Percentiles rank a stretch among this genome's conserved stretches.
Evolutionary conservation across 1,140 invertebrate species (phyloP).

Genomic region (Magallana ariakensis): DNA sequence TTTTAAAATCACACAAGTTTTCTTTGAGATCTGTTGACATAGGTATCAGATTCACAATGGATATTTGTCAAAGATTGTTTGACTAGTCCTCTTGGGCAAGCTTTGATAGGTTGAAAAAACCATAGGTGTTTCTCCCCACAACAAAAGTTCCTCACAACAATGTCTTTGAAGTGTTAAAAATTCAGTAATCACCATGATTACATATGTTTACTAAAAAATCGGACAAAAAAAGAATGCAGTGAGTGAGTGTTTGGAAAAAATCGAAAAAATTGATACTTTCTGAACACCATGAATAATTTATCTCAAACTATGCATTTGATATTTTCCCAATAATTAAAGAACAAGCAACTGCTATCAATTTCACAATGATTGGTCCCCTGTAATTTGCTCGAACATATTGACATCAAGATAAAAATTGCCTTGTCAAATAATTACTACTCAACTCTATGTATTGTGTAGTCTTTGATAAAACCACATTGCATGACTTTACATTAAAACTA

Average conservation of each 20-base stretch:
- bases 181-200: slow-evolving; percentile 27
- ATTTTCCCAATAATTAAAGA: neutral
- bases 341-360: neutral
- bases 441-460: neutral
- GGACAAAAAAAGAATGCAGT: neutral
- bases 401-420: neutral
- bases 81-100: neutral
- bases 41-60: slow-evolving; percentile 33
- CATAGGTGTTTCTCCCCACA: slow-evolving; percentile 19
- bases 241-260: neutral
- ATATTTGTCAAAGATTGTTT: slow-evolving; percentile 37
- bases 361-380: neutral
- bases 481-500: neutral
- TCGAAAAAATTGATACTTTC: neutral
- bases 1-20: slow-evolving; percentile 37
- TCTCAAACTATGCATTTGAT: neutral
- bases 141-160: slow-evolving; percentile 14
- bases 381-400: neutral
- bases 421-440: slow-evolving; percentile 6
- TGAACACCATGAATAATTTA: neutral
- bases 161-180: slow-evolving; percentile 34
- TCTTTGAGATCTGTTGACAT: slow-evolving; percentile 36
- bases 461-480: neutral
- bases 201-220: slow-evolving; percentile 29
- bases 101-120: slow-evolving; percentile 31